Percentiles rank a stretch among this genome's conserved stretches.
Conservation (phyloP, 2,888 invertebrate genomes). For the Uloborus plumipes region DNA sequence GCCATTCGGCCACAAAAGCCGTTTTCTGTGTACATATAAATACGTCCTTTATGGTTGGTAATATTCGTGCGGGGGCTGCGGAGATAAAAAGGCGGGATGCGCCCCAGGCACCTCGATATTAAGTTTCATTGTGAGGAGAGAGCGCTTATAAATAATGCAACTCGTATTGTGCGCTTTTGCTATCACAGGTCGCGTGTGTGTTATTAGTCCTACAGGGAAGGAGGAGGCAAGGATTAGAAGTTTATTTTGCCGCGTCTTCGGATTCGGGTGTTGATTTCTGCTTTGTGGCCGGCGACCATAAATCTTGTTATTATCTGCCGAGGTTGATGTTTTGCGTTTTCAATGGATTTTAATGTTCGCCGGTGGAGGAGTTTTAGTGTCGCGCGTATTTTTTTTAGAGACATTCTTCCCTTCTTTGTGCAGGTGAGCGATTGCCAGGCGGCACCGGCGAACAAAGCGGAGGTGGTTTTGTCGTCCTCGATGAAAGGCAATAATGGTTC, state of each 20-base stretch:
- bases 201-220: no score
- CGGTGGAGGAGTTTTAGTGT: no score
- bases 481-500: no score
- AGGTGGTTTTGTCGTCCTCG: no score
- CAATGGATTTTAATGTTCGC: conserved; percentile 45
- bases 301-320: conserved; percentile 41
- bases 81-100: conserved; percentile 34
- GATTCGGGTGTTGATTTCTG: conserved; percentile 36
- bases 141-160: conserved; percentile 59
- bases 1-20: background rate
- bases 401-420: no score
- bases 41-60: background rate
- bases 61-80: background rate
- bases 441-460: no score
- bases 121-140: conserved; percentile 55
- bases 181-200: conserved; percentile 27
- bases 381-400: no score
- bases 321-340: conserved; percentile 20
- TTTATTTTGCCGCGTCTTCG: conserved; percentile 13
- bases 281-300: conserved; percentile 30
- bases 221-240: no score
- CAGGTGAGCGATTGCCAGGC: no score
- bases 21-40: background rate
- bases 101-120: conserved; percentile 52
- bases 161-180: conserved; percentile 38